Evolutionary conservation across 2,797 vertebrate genomes (phyloP), one percentile per base, ranked within the genome.

Genomic region (Molossus molossus): DNA sequence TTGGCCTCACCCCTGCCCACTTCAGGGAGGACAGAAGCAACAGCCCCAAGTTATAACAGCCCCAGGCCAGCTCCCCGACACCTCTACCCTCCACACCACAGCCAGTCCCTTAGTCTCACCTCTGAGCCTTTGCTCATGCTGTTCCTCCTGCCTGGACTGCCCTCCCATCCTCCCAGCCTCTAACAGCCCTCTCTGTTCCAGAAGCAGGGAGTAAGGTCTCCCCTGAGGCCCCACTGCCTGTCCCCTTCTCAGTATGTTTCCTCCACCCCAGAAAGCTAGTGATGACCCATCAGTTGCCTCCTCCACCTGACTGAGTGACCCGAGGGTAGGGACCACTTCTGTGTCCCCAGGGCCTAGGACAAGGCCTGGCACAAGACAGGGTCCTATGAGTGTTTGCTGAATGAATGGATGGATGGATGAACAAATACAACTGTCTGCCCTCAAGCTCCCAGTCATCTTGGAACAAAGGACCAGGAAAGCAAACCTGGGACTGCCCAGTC

Each of bases 311-410:
- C 80, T 50, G 25, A 85, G 73, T 33, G 17, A 40, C 57, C 33
- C 13, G 53, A 84, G 60, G 10, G 17, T 1, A 37, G 60, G 33
- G 3, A 18, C 53, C 57, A n/a, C 75, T 53, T 90, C 53, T 57
- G 23, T 33, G 55, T 37, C 33, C 73, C 50, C 57, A 29, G 29
- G 60, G 23, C 45, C 87, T 11, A 73, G 60, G 20, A 70, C 25
- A 75, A 87, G 77, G 25, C 80, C 90, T 58, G 87, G 57, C 90
- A 55, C 14, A 33, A 84, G 72, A 81, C 20, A 12, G 25, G 15
- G 11, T 5, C 64, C 45, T 1, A 0, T 21, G 45, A 91, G 69
- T 13, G 73, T 40, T 67, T 45, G 53, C 1, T 37, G n/a, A 82
- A 9, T 10, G 75, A 23, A 13, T 40, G 40, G 13, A 10, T 12